Base-by-base conservation (phyloP, 2,888 invertebrate species). In the Dorcus hopei region DNA sequence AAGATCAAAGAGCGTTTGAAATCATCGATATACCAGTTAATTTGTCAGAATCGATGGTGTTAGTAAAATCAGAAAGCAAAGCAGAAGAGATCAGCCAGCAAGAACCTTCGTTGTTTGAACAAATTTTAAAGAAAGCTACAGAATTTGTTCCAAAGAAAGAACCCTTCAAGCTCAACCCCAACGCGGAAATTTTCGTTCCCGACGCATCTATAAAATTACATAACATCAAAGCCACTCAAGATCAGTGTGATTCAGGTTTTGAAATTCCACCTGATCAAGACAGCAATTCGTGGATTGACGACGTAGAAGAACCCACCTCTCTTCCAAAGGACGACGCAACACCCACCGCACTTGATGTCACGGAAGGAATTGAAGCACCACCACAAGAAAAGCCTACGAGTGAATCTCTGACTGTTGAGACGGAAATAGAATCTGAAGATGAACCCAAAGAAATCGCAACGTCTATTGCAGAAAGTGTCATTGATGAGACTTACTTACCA, bases 121-220 rank as follows among this genome's bases (percentile, higher is more conserved):
- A 73, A 50, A 74, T 74, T 39, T 64, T 77, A 3, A 70, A 69
- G 33, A 71, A 65, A 42, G 74, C 70, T 3, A 69, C 71, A 1
- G 77, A 77, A 65, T 75, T 75, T 59, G 65, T 76, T 11, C 74
- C 75, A 9, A 75, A 73, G 4, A 59, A 59, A 14, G 71, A 73
- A 59, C 53, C 60, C 23, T 73, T 74, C n/a, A 70, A 71, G 41
- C 61, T 78, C 50, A 78, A 78, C 69, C 78, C 75, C 1, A 72
- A 78, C 53, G 79, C 79, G 2, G 73, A 75, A 43, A 76, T 77
- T 67, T 79, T 79, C 60, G 67, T 79, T 47, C 79, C 79, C 2
- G 59, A 59, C 43, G 52, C 59, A 1, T 45, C 16, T 23, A 45
- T 19, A 9, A 23, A 45, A 45, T 16, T 23, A n/a, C 19, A 45